Percentiles rank a stretch among this genome's conserved stretches.
These are phyloP conservation scores for Epirrhoe tristata DNA, from an alignment of 2,888 invertebrate species.

Conservation along the genomic window DNA sequence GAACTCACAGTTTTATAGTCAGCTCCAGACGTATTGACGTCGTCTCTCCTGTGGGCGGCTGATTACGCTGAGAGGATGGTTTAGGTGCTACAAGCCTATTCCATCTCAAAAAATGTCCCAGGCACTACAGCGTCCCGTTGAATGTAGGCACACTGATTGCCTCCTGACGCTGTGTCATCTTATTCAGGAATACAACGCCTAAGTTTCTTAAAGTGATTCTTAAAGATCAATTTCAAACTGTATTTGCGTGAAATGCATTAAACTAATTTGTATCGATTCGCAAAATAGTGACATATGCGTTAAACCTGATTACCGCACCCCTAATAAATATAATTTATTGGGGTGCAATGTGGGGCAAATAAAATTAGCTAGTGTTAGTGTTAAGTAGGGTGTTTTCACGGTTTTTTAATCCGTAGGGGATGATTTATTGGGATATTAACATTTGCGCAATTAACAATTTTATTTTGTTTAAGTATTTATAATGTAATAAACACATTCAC, in stretches of 20 bases:
- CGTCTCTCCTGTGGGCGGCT: too few relatives aligned
- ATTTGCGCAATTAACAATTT: not conserved
- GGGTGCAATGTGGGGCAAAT: slow-evolving; percentile 31
- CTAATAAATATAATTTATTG: not conserved
- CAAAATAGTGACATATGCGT: not conserved
- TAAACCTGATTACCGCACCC: not conserved
- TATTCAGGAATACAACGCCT: too few relatives aligned
- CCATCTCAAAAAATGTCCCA: too few relatives aligned
- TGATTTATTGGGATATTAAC: not conserved
- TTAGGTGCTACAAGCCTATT: too few relatives aligned
- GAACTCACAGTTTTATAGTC: too few relatives aligned
- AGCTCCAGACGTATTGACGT: too few relatives aligned
- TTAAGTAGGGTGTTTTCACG: slow-evolving; percentile 35
- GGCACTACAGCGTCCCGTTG: too few relatives aligned
- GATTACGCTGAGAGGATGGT: too few relatives aligned
- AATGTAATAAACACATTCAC: not conserved
- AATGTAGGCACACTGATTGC: too few relatives aligned
- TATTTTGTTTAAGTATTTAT: not conserved
- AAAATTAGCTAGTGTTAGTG: slow-evolving; percentile 48
- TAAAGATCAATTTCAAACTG: too few relatives aligned
- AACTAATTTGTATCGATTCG: not conserved
- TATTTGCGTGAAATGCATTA: not conserved
- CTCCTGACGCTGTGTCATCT: too few relatives aligned
- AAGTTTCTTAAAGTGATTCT: too few relatives aligned
- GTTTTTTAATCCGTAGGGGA: slow-evolving; percentile 29